phyloP scores from a whole-genome alignment of 2,113 vertebrate genomes.

The Semicossyphus pulcher region DNA sequence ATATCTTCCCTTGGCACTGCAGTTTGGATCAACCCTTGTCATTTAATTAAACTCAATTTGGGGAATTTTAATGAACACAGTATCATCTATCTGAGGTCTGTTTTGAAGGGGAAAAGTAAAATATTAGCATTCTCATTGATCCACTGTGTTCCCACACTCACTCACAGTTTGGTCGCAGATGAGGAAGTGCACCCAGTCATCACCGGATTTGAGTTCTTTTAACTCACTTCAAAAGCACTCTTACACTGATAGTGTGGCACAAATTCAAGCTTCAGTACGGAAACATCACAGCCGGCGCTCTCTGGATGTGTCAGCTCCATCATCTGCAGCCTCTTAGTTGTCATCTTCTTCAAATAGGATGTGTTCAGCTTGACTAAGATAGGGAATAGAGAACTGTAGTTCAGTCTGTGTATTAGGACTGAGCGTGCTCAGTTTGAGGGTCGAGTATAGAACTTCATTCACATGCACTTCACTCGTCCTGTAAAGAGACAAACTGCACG shows the following conservation, averaged over 20 bases:
- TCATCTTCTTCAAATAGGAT: slow-evolving; percentile 65
- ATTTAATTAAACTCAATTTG: slow-evolving; percentile 12
- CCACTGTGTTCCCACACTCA: neutral
- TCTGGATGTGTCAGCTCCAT: slow-evolving; percentile 59
- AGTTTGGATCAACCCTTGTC: neutral
- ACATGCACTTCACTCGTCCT: slow-evolving; percentile 22
- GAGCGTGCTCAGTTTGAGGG: slow-evolving; percentile 15
- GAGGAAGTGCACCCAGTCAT: slow-evolving; percentile 35
- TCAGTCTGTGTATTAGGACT: slow-evolving; percentile 35
- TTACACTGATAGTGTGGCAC: slow-evolving; percentile 50
- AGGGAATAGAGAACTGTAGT: slow-evolving; percentile 33
- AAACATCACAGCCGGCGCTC: slow-evolving; percentile 60
- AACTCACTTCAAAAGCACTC: slow-evolving; percentile 68
- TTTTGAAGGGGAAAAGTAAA: no score
- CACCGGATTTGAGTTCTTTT: slow-evolving; percentile 61
- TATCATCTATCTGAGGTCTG: slow-evolving; percentile 36
- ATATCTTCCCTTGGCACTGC: no score
- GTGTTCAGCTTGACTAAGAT: slow-evolving; percentile 52
- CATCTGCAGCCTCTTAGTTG: slow-evolving; percentile 62
- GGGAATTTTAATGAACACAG: slow-evolving; percentile 10
- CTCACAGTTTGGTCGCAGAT: slow-evolving; percentile 36
- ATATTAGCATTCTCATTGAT: slow-evolving; percentile 46
- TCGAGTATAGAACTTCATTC: neutral
- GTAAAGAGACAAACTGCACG: neutral
- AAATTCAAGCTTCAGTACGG: slow-evolving; percentile 51